phyloP scores from a whole-genome alignment of 2,113 vertebrate genomes.

The Nannobrachium achirus region DNA sequence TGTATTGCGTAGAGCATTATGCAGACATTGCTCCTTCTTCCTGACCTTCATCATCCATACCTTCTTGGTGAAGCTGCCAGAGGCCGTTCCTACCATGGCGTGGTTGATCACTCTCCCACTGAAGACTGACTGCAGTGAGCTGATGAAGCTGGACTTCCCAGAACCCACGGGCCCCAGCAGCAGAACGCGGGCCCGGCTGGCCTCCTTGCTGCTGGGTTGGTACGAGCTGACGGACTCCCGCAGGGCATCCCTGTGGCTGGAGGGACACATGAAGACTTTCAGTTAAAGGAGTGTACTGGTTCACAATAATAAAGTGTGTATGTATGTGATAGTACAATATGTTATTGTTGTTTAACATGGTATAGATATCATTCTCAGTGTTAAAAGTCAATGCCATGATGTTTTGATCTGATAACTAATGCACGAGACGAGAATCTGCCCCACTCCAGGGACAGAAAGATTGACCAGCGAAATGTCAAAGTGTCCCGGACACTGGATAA shows the following conservation, averaged over 20 bases:
- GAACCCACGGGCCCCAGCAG: constrained; percentile 74
- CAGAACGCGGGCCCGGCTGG: constrained; percentile 66
- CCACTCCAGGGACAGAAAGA: too few relatives aligned
- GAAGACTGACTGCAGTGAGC: constrained; percentile 78
- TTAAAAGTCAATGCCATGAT: too few relatives aligned
- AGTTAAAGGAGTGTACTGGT: background rate
- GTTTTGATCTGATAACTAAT: too few relatives aligned
- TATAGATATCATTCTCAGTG: too few relatives aligned
- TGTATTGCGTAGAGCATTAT: too few relatives aligned
- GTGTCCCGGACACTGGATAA: too few relatives aligned
- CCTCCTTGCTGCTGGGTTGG: constrained; percentile 41
- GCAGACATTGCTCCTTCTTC: too few relatives aligned
- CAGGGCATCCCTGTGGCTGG: constrained; percentile 63
- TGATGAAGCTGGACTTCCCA: constrained; percentile 82
- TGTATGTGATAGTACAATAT: background rate
- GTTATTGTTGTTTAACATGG: too few relatives aligned
- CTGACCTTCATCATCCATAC: too few relatives aligned
- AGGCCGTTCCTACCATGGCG: constrained; percentile 75
- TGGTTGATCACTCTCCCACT: constrained; percentile 72
- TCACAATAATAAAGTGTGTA: background rate
- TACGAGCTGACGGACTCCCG: constrained; percentile 61
- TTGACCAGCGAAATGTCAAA: too few relatives aligned
- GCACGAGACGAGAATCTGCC: too few relatives aligned
- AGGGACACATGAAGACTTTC: too few relatives aligned
- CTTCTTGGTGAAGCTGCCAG: constrained; percentile 76